Percentiles rank a stretch among this genome's conserved stretches.
phyloP scores from a whole-genome alignment of 2,113 vertebrate species.

The Hypocryptadius cinnamomeus region DNA sequence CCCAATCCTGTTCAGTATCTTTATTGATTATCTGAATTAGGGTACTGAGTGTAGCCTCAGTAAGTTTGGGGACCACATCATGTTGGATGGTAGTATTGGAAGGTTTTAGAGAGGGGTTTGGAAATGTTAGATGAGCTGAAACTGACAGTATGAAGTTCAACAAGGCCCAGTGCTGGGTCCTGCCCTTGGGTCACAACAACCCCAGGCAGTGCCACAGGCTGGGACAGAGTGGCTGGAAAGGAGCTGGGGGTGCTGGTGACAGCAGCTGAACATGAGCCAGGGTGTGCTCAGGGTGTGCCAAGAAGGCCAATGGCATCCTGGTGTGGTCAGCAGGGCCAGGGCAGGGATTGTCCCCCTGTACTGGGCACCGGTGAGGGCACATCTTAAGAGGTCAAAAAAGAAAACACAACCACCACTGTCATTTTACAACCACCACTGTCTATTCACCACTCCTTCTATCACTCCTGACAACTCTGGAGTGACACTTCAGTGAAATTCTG shows the following conservation, averaged over 20 bases:
- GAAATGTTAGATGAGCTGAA: background rate
- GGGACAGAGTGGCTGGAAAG: background rate
- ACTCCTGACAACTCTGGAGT: background rate
- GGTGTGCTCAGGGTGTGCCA: background rate
- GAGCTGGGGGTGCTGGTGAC: background rate
- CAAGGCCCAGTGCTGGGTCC: fast-evolving
- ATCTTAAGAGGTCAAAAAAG: background rate
- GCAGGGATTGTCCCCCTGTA: background rate
- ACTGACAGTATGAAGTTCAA: background rate
- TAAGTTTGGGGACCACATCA: background rate
- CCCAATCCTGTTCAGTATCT: background rate
- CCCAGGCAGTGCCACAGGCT: background rate
- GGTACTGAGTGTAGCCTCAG: background rate
- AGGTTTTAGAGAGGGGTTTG: background rate
- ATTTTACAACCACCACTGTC: background rate
- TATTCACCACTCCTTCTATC: background rate
- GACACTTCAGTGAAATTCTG: background rate
- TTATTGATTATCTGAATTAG: background rate
- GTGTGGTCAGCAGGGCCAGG: background rate
- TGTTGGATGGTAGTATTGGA: background rate
- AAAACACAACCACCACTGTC: background rate
- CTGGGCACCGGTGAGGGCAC: background rate
- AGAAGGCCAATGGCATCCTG: background rate
- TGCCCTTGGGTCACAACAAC: background rate
- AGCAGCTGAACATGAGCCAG: background rate